Conservation (phyloP, 1,140 invertebrate species). For the Bombus cullumanus region DNA sequence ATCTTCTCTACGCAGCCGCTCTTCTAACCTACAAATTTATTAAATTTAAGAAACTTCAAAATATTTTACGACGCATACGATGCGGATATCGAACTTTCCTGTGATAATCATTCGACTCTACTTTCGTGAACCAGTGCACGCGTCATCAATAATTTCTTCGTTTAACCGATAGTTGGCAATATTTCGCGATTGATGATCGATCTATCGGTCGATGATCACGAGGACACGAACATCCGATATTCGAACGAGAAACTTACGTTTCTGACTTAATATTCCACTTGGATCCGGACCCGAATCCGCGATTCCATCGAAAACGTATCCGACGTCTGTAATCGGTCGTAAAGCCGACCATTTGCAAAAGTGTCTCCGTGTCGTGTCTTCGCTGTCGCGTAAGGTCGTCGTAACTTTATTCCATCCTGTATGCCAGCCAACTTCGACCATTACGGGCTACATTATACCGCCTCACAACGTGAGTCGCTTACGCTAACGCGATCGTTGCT, state of each 20-base stretch:
- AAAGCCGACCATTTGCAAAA: constrained; percentile 42
- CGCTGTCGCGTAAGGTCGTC: neutral
- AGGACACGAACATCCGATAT: too few relatives aligned
- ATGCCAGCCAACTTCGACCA: constrained; percentile 33
- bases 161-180: neutral
- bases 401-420: constrained; percentile 38
- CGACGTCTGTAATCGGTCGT: constrained; percentile 20
- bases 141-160: neutral
- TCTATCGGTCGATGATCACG: neutral
- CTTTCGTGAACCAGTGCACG: too few relatives aligned
- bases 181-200: neutral
- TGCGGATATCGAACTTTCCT: fast-evolving
- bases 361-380: constrained; percentile 3
- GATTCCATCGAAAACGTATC: constrained; percentile 16
- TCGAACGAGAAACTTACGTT: neutral
- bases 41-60: too few relatives aligned
- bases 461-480: constrained; percentile 40
- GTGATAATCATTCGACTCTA: too few relatives aligned
- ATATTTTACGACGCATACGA: too few relatives aligned
- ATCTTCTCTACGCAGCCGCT: too few relatives aligned
- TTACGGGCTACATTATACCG: constrained; percentile 38
- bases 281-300: neutral
- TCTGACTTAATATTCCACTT: neutral
- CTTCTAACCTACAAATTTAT: too few relatives aligned
- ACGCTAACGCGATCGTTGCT: constrained; percentile 7